Evolutionary conservation across 1,140 invertebrate species (phyloP).

Genomic region (Bombus pyrosoma): DNA sequence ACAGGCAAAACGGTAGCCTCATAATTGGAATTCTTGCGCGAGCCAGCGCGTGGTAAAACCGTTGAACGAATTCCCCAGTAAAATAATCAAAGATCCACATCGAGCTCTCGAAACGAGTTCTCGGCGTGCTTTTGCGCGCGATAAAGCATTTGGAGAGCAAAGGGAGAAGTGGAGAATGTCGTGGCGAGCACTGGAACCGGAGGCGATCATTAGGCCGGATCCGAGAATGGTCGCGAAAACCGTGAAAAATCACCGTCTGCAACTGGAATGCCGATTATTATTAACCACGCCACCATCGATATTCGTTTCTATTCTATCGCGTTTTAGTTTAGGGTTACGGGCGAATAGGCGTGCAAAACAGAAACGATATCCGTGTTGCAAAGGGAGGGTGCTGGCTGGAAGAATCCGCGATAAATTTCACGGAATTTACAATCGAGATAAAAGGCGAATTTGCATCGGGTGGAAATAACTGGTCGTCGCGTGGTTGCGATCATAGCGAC

Average conservation of each 20-base stretch:
- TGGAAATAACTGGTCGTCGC: constrained; percentile 23
- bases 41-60: too few species aligned
- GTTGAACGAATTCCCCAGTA: not conserved
- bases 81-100: not conserved
- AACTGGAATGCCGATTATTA: constrained; percentile 17
- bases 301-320: too few species aligned
- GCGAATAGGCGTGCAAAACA: not conserved
- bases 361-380: not conserved
- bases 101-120: constrained; percentile 13
- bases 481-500: not conserved
- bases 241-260: not conserved
- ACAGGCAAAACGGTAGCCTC: not conserved
- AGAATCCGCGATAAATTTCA: constrained; percentile 14
- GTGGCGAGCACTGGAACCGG: not conserved
- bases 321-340: not conserved
- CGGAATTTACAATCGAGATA: constrained; percentile 32
- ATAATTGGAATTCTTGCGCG: not conserved
- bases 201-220: constrained; percentile 30
- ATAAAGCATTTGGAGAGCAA: not conserved
- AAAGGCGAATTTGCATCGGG: constrained; percentile 32
- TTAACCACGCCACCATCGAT: not conserved
- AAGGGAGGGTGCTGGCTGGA: too few species aligned
- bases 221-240: constrained; percentile 4
- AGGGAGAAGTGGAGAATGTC: not conserved
- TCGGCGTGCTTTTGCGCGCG: not conserved